Evolutionary conservation across 2,113 vertebrate species (phyloP), one percentile per base, ranked within the genome.

Genomic region (Entelurus aequoreus): DNA sequence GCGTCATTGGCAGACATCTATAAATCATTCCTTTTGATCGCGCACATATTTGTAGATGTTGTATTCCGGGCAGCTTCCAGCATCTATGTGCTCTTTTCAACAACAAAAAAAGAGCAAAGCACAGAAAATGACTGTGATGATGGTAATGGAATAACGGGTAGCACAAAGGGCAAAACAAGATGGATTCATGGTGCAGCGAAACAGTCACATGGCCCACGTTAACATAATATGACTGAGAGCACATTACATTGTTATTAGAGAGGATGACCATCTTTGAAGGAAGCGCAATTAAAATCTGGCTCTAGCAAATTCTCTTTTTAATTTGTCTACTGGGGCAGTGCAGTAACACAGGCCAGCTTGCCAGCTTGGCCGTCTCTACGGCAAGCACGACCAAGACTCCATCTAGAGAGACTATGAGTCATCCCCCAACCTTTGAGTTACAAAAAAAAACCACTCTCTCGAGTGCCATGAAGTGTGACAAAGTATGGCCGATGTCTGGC

Each of bases 381-480:
- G 35, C 50, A 48, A 65, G 70, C 40, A 60, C 0, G 60, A 5
- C 51, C 63, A 12, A 51, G 66, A 76, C 42, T 54, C 35, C 54
- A 58, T 68, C 66, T 21, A 1, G 52, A 54, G 72, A 74, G 75
- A 74, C 75, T 58, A 51, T 81, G 83, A 83, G 58, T 79, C 78
- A 83, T 74, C 76, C 10, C 60, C 58, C 66, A 75, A 69, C 65
- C 73, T 76, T 68, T 76, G 62, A 79, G 70, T 58, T 74, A 65
- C 69, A 75, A 67, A 67, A 74, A 51, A 16, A 15, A 57, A 37
- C 40, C 38, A 64, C 72, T 71, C 54, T 15, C 48, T 65, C 21
- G 62, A 40, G 68, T 65, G 77, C 77, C 60, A 63, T 76, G 69
- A 80, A 77, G 71, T 77, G 74, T 81, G 78, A 81, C 70, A 60